Conservation (phyloP, 2,797 vertebrate species). For the Sebastes paucispinis region DNA sequence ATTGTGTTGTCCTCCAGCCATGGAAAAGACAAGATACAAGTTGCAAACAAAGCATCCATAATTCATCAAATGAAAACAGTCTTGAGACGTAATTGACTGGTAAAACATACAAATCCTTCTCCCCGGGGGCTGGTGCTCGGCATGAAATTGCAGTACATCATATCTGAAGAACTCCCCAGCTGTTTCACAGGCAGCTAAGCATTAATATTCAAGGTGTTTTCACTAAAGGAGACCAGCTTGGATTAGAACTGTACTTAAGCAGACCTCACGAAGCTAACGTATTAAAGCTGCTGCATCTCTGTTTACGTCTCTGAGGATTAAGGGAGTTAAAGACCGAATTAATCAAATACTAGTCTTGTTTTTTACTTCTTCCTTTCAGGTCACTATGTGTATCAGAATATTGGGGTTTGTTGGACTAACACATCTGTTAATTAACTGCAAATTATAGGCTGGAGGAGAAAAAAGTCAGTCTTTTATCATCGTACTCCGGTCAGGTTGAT, state of each 20-base stretch:
- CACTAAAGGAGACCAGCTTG: not conserved
- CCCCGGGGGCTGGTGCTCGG: not conserved
- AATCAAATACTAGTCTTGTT: slow-evolving; percentile 16
- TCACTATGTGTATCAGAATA: not conserved
- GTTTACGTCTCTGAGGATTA: slow-evolving; percentile 26
- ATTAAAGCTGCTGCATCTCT: slow-evolving; percentile 18
- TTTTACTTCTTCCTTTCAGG: not conserved
- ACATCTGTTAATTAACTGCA: not conserved
- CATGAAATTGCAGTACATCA: slow-evolving; percentile 12
- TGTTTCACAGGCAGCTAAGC: slow-evolving; percentile 21
- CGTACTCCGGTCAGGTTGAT: too few relatives aligned
- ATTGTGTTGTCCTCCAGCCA: not conserved
- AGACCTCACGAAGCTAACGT: not conserved
- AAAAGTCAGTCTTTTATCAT: not conserved
- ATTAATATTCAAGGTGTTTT: slow-evolving; percentile 16
- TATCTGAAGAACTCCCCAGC: not conserved
- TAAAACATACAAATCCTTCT: slow-evolving; percentile 8
- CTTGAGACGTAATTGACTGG: not conserved
- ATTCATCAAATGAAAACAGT: slow-evolving; percentile 5
- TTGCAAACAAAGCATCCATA: not conserved
- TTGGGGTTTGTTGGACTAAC: not conserved
- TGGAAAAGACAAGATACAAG: not conserved
- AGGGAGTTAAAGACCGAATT: slow-evolving; percentile 21
- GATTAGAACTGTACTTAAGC: slow-evolving; percentile 2
- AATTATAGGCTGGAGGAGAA: not conserved